Conservation (phyloP, 2,888 invertebrate genomes). For the Anthophora plumipes region DNA sequence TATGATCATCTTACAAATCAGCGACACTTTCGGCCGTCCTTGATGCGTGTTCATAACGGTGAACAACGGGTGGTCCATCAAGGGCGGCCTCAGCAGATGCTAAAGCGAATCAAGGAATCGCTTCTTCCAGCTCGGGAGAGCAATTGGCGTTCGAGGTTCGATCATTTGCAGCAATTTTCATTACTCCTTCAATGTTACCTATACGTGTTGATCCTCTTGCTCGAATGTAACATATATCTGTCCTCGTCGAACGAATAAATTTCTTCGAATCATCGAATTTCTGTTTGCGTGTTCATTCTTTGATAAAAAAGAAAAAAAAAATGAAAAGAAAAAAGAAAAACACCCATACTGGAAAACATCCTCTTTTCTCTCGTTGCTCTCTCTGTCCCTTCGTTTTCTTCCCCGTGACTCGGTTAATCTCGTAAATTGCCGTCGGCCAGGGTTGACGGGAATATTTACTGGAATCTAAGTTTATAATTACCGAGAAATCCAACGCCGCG, state of each 20-base stretch:
- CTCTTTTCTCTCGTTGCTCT: slow-evolving; percentile 20
- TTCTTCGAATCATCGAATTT: neutral
- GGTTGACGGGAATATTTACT: slow-evolving; percentile 79
- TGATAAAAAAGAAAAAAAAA: too few species aligned
- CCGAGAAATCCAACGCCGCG: slow-evolving; percentile 76
- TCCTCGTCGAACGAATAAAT: neutral
- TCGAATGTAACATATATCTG: neutral
- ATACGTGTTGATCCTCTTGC: slow-evolving; percentile 2
- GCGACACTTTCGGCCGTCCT: slow-evolving; percentile 71
- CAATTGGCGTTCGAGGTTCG: slow-evolving; percentile 47
- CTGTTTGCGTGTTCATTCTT: too few species aligned
- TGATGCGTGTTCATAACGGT: slow-evolving; percentile 74
- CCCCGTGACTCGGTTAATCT: slow-evolving; percentile 67
- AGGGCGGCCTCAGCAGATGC: slow-evolving; percentile 72
- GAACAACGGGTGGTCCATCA: slow-evolving; percentile 76
- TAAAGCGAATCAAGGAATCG: slow-evolving; percentile 76
- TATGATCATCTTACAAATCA: slow-evolving; percentile 68
- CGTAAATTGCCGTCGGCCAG: slow-evolving; percentile 78
- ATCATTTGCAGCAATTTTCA: slow-evolving; percentile 56
- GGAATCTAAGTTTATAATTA: slow-evolving; percentile 83
- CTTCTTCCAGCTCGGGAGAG: slow-evolving; percentile 34
- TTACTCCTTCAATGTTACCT: slow-evolving; percentile 24
- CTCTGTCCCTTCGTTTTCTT: slow-evolving; percentile 23
- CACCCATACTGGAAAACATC: slow-evolving; percentile 41
- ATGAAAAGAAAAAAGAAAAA: too few species aligned